Evolutionary conservation across 2,113 vertebrate species (phyloP).

Genomic region (Prunella himalayana): DNA sequence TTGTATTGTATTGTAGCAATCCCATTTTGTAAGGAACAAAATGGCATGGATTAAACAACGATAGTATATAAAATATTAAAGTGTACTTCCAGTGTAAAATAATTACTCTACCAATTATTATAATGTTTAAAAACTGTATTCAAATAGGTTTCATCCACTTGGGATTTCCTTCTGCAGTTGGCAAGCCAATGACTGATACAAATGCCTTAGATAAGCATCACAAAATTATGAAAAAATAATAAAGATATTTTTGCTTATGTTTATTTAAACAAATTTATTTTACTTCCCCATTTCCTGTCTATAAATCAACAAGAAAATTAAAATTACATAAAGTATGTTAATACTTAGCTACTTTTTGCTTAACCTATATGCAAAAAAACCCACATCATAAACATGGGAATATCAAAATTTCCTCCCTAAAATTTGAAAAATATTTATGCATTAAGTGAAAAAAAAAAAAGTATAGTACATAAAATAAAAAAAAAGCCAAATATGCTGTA

Average conservation of each 20-base stretch:
- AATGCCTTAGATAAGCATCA: background rate
- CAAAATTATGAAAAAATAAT: background rate
- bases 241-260: background rate
- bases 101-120: conserved; percentile 38
- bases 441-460: background rate
- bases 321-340: background rate
- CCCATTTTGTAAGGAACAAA: background rate
- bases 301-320: background rate
- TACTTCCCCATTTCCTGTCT: background rate
- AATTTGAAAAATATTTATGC: background rate
- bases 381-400: background rate
- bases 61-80: conserved; percentile 31
- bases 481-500: background rate
- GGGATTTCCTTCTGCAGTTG: background rate
- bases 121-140: conserved; percentile 28
- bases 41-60: background rate
- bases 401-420: background rate
- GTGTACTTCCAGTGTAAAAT: conserved; percentile 15
- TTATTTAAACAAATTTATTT: background rate
- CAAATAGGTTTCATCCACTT: background rate
- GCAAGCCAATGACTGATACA: background rate
- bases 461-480: background rate
- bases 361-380: background rate
- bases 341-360: background rate
- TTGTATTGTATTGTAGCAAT: background rate